These are phyloP conservation scores for Molorchus minor DNA, from an alignment of 2,888 invertebrate genomes.

Conservation along the genomic window DNA sequence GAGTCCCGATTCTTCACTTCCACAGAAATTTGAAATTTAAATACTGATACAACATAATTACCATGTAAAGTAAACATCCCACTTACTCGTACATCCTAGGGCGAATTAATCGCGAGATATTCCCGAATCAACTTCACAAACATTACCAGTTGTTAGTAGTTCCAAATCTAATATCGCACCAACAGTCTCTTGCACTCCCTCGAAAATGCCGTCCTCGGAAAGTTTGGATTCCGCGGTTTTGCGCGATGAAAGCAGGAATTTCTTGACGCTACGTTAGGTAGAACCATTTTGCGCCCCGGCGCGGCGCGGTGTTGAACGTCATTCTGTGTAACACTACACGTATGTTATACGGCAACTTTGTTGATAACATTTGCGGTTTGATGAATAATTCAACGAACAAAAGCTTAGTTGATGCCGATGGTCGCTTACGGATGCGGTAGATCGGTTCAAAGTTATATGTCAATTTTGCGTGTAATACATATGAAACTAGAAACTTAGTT, in stretches of 20 bases:
- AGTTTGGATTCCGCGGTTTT: not conserved
- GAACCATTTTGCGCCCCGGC: not conserved
- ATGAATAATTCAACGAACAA: no score
- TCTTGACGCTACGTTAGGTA: not conserved
- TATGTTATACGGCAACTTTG: no score
- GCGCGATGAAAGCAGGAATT: not conserved
- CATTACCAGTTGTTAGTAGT: slow-evolving; percentile 41
- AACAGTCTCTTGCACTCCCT: slow-evolving; percentile 19
- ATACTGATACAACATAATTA: not conserved
- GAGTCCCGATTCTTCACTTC: no score
- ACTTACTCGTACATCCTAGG: not conserved
- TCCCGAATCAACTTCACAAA: slow-evolving; percentile 42
- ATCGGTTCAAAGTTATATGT: no score
- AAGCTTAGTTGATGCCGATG: no score
- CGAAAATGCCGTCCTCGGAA: not conserved
- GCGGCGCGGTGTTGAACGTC: no score
- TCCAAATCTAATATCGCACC: slow-evolving; percentile 38
- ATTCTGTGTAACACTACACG: no score
- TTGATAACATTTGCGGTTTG: no score
- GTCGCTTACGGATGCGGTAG: no score
- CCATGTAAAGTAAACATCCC: not conserved
- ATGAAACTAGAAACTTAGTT: no score
- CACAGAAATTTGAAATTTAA: not conserved
- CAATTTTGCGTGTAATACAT: no score
- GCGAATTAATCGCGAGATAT: slow-evolving; percentile 36